These are phyloP conservation scores for Pharmacophagus antenor DNA, from an alignment of 2,888 invertebrate species.

Conservation along the genomic window DNA sequence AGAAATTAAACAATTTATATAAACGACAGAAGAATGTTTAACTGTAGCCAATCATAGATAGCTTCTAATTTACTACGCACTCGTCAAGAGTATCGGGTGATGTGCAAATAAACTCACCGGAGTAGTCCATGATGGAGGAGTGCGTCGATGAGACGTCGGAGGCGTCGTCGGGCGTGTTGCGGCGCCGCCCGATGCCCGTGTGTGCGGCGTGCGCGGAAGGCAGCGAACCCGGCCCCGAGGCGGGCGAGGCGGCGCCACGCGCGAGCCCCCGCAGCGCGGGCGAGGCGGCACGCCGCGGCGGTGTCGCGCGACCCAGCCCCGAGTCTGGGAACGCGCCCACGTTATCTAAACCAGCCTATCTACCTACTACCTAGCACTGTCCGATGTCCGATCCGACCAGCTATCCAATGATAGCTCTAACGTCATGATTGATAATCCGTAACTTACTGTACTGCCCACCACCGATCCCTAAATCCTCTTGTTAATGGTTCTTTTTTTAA, in stretches of 20 bases:
- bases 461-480: background rate
- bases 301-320: conserved; percentile 92
- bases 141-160: conserved; percentile 93
- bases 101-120: conserved; percentile 74
- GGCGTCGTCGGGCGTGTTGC: conserved; percentile 87
- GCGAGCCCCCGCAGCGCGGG: conserved; percentile 91
- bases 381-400: background rate
- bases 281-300: conserved; percentile 92
- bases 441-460: background rate
- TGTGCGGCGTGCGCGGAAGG: conserved; percentile 73
- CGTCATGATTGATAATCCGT: background rate
- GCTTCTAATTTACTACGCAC: no score
- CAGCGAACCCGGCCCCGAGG: conserved; percentile 89
- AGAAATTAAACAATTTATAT: no score
- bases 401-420: background rate
- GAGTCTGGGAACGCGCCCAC: conserved; percentile 84
- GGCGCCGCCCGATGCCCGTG: conserved; percentile 91
- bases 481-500: background rate
- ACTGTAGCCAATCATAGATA: background rate
- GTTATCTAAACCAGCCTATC: conserved; percentile 26
- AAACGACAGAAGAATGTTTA: background rate
- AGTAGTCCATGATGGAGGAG: conserved; percentile 93
- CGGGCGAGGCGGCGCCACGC: conserved; percentile 87
- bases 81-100: background rate
- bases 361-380: conserved; percentile 2